Percentiles rank a stretch among this genome's conserved stretches.
phyloP scores from a whole-genome alignment of 2,113 vertebrate genomes.

The Spea multiplicata region DNA sequence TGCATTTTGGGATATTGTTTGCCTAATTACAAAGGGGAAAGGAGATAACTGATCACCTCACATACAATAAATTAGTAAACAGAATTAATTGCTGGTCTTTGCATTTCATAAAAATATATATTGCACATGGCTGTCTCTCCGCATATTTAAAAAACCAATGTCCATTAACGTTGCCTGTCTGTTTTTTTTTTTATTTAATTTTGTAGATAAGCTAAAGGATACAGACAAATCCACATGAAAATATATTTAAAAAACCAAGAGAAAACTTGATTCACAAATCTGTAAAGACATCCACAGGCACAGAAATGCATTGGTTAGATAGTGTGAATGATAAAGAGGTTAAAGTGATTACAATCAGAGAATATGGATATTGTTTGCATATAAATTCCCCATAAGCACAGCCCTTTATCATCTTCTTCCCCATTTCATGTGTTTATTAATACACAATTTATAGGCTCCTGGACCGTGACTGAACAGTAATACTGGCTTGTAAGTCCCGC shows the following conservation, averaged over 20 bases:
- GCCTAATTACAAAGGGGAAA: too few species aligned
- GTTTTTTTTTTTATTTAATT: too few species aligned
- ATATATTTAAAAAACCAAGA: not conserved
- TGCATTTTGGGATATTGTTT: too few species aligned
- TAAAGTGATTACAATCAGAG: constrained; percentile 9
- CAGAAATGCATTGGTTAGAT: not conserved
- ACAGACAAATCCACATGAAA: not conserved
- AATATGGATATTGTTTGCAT: constrained; percentile 4
- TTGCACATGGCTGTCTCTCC: too few species aligned
- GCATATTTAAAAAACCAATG: too few species aligned
- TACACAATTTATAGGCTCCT: constrained; percentile 27
- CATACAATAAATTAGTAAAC: too few species aligned
- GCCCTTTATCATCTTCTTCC: constrained; percentile 20
- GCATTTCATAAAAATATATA: too few species aligned
- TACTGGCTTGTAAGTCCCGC: not conserved
- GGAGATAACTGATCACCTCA: too few species aligned
- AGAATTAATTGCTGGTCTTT: too few species aligned
- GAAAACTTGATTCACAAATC: not conserved
- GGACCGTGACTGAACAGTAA: not conserved
- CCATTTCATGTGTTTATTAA: constrained; percentile 23
- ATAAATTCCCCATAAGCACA: constrained; percentile 26
- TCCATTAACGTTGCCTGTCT: too few species aligned
- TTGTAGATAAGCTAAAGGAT: too few species aligned
- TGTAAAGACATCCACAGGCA: not conserved
- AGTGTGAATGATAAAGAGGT: not conserved